phyloP scores from a whole-genome alignment of 2,797 vertebrate genomes.

The Lacerta bilineata region DNA sequence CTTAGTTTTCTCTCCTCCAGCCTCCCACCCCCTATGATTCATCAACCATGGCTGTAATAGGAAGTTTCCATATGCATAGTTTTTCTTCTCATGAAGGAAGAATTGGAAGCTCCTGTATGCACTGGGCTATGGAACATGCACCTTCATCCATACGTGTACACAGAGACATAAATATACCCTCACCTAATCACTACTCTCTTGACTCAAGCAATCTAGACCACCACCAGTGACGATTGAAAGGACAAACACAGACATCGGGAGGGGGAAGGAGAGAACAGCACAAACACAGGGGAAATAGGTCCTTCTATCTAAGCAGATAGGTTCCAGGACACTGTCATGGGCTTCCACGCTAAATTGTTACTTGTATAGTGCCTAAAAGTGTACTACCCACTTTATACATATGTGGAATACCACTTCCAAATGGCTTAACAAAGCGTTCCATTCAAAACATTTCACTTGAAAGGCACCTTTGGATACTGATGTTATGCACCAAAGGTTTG shows the following conservation, averaged over 20 bases:
- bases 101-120: not conserved
- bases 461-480: slow-evolving; percentile 26
- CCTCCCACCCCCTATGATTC: not conserved
- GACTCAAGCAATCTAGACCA: not conserved
- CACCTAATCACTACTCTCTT: not conserved
- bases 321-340: not conserved
- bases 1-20: not conserved
- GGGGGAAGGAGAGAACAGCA: not conserved
- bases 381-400: not conserved
- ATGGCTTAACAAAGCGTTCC: slow-evolving; percentile 24
- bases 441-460: not conserved
- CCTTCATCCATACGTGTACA: slow-evolving; percentile 28
- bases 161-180: not conserved
- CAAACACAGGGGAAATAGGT: not conserved
- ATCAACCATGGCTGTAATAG: not conserved
- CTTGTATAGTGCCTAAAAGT: slow-evolving; percentile 6
- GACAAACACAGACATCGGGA: not conserved
- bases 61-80: slow-evolving; percentile 1
- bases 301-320: not conserved
- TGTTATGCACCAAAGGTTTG: slow-evolving; percentile 9
- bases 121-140: slow-evolving; percentile 22
- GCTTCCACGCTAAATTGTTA: not conserved
- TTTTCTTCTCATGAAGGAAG: not conserved
- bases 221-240: not conserved
- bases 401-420: not conserved